phyloP scores from a whole-genome alignment of 2,888 invertebrate species.

The Cryptus armator region DNA sequence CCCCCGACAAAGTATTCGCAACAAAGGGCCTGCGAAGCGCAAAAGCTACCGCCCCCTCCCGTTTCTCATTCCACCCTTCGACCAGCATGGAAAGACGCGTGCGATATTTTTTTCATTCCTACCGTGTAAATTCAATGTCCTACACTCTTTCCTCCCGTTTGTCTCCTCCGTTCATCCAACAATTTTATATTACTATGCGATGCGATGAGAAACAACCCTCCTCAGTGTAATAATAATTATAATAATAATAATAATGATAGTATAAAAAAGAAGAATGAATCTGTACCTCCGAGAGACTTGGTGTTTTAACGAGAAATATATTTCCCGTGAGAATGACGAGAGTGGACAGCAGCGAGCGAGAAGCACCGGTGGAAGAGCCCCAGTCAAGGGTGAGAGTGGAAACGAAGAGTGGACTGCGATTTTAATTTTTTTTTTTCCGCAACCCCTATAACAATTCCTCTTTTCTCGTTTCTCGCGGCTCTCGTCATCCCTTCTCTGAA shows the following conservation, averaged over 20 bases:
- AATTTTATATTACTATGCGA: slow-evolving; percentile 43
- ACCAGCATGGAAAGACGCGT: slow-evolving; percentile 66
- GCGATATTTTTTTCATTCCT: slow-evolving; percentile 58
- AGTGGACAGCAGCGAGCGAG: slow-evolving; percentile 48
- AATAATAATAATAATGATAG: slow-evolving; percentile 15
- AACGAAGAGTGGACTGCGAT: slow-evolving; percentile 60
- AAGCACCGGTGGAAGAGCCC: slow-evolving; percentile 30
- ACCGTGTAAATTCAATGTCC: slow-evolving; percentile 59
- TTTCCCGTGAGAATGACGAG: slow-evolving; percentile 46
- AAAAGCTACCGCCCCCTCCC: slow-evolving; percentile 69
- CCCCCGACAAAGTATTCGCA: slow-evolving; percentile 81
- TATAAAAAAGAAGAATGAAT: background rate
- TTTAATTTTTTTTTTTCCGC: slow-evolving; percentile 66
- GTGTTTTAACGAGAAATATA: slow-evolving; percentile 66
- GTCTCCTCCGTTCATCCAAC: slow-evolving; percentile 27
- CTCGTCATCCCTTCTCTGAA: slow-evolving; percentile 26
- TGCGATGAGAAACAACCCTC: slow-evolving; percentile 45
- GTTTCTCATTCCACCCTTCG: slow-evolving; percentile 64
- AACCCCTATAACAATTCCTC: slow-evolving; percentile 21
- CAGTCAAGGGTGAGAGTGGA: slow-evolving; percentile 49
- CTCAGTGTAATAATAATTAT: slow-evolving; percentile 44
- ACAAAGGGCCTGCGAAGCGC: slow-evolving; percentile 76
- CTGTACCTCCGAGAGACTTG: slow-evolving; percentile 42
- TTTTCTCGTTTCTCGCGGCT: slow-evolving; percentile 33
- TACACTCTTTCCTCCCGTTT: slow-evolving; percentile 26